A percentile compares a stretch with the other conserved stretches of the same genome.
Conservation (phyloP, 2,113 vertebrate genomes). For the Sinocyclocheilus maitianheensis region DNA sequence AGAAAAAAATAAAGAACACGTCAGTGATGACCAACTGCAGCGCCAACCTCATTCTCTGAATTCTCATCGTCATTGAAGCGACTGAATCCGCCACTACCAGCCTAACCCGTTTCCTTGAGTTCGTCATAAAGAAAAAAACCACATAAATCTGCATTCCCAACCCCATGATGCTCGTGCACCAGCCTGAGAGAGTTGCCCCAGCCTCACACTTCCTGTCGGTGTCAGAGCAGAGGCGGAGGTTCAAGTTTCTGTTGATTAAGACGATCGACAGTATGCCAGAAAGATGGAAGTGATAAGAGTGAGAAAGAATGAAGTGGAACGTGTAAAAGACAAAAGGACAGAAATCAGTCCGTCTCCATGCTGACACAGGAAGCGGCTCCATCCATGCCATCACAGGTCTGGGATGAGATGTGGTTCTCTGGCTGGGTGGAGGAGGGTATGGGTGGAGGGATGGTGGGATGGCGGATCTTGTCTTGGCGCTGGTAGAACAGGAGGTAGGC, state of each 20-base stretch:
- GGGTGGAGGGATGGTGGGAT: constrained; percentile 65
- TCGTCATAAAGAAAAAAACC: neutral
- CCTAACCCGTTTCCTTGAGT: constrained; percentile 20
- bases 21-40: neutral
- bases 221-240: constrained; percentile 55
- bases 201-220: constrained; percentile 41
- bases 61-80: neutral
- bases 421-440: constrained; percentile 53
- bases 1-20: neutral
- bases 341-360: constrained; percentile 72
- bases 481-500: constrained; percentile 90
- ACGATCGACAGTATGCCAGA: neutral
- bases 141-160: constrained; percentile 9
- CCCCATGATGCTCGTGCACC: constrained; percentile 52
- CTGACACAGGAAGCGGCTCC: constrained; percentile 60
- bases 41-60: neutral
- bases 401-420: constrained; percentile 58
- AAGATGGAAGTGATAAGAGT: neutral
- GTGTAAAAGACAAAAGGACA: neutral
- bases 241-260: constrained; percentile 61
- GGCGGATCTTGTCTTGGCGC: constrained; percentile 81
- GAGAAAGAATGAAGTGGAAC: constrained; percentile 21
- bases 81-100: neutral
- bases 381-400: constrained; percentile 44
- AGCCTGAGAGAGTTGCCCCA: constrained; percentile 62